A percentile compares a stretch with the other conserved stretches of the same genome.
Evolutionary conservation across 2,888 invertebrate species (phyloP).

Genomic region (Glaucopsyche alexis): DNA sequence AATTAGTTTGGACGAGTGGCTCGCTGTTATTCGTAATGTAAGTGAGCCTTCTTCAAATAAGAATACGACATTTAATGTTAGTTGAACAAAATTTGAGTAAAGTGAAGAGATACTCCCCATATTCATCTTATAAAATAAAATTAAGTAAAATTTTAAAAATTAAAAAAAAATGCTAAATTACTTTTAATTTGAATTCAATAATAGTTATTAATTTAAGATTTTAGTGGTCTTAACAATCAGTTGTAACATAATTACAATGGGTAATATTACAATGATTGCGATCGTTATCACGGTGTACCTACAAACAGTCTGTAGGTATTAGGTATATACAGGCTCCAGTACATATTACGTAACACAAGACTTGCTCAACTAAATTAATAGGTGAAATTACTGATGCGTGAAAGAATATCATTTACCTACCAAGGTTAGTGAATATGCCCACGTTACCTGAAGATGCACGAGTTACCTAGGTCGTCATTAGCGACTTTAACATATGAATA

Average conservation of each 20-base stretch:
- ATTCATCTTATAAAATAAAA: neutral
- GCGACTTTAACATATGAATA: too few species aligned
- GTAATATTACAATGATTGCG: too few species aligned
- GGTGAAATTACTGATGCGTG: neutral
- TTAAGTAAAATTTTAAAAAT: neutral
- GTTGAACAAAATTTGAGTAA: neutral
- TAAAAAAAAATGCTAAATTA: too few species aligned
- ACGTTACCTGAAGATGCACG: too few species aligned
- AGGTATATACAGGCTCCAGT: too few species aligned
- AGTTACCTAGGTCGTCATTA: neutral
- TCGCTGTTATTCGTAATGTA: conserved; percentile 1
- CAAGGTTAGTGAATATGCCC: too few species aligned
- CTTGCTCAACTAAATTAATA: neutral
- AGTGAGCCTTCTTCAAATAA: neutral
- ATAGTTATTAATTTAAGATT: too few species aligned
- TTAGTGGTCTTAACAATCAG: too few species aligned
- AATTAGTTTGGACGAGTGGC: conserved; percentile 10
- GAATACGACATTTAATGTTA: neutral
- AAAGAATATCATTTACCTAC: neutral
- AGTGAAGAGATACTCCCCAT: neutral
- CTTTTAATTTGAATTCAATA: too few species aligned
- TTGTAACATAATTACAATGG: too few species aligned
- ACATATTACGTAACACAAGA: neutral
- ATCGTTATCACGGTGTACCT: too few species aligned
- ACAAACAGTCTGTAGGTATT: too few species aligned